Conservation (phyloP, 2,797 vertebrate genomes). For the Corythornis leucogaster region DNA sequence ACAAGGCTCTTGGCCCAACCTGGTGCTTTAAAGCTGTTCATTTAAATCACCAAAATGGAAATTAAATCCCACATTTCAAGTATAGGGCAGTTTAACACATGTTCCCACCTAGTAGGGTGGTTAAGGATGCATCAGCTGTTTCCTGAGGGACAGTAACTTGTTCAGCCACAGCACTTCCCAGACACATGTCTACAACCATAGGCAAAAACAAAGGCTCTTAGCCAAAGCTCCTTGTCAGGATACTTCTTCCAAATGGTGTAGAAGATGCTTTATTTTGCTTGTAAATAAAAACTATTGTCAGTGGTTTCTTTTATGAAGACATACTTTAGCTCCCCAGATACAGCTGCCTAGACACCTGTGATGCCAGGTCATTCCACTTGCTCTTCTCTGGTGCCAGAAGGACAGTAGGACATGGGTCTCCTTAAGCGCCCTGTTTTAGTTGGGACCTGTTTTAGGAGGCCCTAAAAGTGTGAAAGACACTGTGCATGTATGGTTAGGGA, state of each 20-base stretch:
- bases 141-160: not conserved
- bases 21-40: not conserved
- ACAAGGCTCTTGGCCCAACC: not conserved
- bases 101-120: not conserved
- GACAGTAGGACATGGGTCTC: not conserved
- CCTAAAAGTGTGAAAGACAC: not conserved
- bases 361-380: not conserved
- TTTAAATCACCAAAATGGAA: not conserved
- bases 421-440: not conserved
- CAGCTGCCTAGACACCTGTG: not conserved
- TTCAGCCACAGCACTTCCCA: not conserved
- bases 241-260: not conserved
- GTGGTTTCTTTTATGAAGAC: not conserved
- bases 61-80: not conserved
- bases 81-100: not conserved
- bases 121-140: not conserved
- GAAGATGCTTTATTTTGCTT: not conserved
- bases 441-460: too few relatives aligned
- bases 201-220: not conserved
- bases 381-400: not conserved
- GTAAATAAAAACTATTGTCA: not conserved
- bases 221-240: not conserved
- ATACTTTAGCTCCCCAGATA: not conserved
- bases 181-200: not conserved
- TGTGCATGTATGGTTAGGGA: fast-evolving